Conservation (phyloP, 2,888 invertebrate species). For the Byasa hedistus region DNA sequence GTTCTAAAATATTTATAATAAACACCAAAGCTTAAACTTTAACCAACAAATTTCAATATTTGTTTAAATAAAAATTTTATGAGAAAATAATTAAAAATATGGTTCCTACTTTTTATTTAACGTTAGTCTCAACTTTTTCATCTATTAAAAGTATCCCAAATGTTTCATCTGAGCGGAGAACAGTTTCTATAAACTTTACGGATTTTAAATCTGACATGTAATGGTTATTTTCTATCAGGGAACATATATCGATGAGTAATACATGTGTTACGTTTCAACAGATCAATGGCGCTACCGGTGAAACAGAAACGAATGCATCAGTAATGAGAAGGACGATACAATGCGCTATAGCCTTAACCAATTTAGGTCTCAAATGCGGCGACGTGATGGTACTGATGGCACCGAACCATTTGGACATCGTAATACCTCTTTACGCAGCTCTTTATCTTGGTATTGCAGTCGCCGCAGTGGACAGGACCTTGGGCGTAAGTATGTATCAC, state of each 20-base stretch:
- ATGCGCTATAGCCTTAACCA: slow-evolving; percentile 56
- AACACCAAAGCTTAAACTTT: no score
- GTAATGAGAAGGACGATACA: slow-evolving; percentile 52
- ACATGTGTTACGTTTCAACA: slow-evolving; percentile 25
- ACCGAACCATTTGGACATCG: slow-evolving; percentile 62
- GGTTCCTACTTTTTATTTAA: no score
- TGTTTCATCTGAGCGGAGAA: no score
- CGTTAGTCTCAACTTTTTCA: no score
- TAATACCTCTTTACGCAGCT: slow-evolving; percentile 67
- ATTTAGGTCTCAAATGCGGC: slow-evolving; percentile 53
- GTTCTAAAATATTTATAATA: no score
- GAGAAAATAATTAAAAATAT: no score
- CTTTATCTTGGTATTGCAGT: slow-evolving; percentile 63
- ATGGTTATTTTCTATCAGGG: no score
- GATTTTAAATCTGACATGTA: no score
- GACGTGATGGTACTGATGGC: slow-evolving; percentile 72
- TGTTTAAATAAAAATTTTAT: no score
- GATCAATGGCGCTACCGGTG: slow-evolving; percentile 55
- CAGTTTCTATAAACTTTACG: not conserved
- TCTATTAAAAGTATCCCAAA: no score
- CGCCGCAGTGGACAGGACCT: slow-evolving; percentile 49
- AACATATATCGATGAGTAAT: no score
- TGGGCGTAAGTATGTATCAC: slow-evolving; percentile 49
- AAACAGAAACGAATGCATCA: slow-evolving; percentile 56
- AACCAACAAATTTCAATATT: no score